Base-by-base conservation (phyloP, 23 tunicate species). In the Phallusia fumigata region DNA sequence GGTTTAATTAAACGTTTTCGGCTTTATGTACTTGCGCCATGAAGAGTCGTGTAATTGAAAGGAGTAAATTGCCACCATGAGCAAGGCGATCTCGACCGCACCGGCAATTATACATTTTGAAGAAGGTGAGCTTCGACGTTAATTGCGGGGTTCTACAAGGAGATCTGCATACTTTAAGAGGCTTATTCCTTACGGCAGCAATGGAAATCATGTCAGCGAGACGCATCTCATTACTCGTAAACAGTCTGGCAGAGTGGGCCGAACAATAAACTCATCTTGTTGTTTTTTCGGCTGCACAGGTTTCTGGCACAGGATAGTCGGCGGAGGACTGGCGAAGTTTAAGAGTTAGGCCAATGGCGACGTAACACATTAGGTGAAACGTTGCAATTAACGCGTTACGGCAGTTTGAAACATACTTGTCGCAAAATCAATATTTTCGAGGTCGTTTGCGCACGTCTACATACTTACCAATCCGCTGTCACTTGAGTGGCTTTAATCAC, bases 21-120 rank as follows among this genome's bases (percentile, higher is more conserved):
- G 69, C 69, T 6, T 58, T 58, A 58, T 58, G 69, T 58, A 13
- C 28, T 58, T 58, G 69, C 69, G 69, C 69, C 28, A 58, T 58
- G 69, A 58, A 24, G 26, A 58, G 11, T 58, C 69, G 13, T 24
- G 69, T 58, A 58, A 58, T 58, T 58, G 69, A 58, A 24, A 58
- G 69, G 15, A 8, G 69, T 21, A 58, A 58, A 58, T 58, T 58
- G 16, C 69, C 69, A 13, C 69, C 69, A 1, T 58, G 28, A 24
- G 26, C 69, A 21, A 21, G 69, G 26, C 16, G 69, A 58, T 24
- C 26, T 22, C 28, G 15, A 24, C 16, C 69, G 69, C 69, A 58
- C 28, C 16, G 28, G 69, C 69, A 58, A 58, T 58, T 58, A 58
- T 8, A 58, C 8, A 58, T 24, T 22, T 58, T 24, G 69, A 58